Evolutionary conservation across 1,140 invertebrate species (phyloP).

Genomic region (Bombus pyrosoma): DNA sequence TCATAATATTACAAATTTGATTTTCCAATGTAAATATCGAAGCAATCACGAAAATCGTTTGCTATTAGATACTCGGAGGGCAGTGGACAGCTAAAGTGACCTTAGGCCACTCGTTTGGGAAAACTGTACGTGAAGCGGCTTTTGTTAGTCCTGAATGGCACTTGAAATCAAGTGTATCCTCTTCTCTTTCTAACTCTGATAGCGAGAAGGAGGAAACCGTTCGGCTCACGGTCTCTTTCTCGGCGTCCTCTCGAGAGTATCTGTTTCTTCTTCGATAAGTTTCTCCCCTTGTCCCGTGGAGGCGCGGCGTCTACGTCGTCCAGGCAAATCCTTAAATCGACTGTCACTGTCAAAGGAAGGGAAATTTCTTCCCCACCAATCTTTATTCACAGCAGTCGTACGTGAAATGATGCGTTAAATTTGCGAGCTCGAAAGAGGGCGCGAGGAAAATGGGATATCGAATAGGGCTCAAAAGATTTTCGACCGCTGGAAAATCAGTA

Average conservation of each 20-base stretch:
- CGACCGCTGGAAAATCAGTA: slow-evolving; percentile 22
- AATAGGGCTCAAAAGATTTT: slow-evolving; percentile 34
- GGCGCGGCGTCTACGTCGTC: slow-evolving; percentile 37
- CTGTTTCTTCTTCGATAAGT: slow-evolving; percentile 65
- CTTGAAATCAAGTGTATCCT: slow-evolving; percentile 69
- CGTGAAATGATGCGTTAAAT: slow-evolving; percentile 66
- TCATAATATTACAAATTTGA: not conserved
- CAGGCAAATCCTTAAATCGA: slow-evolving; percentile 64
- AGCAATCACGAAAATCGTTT: slow-evolving; percentile 27
- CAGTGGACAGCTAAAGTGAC: slow-evolving; percentile 36
- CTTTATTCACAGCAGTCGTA: slow-evolving; percentile 59
- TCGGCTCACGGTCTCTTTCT: slow-evolving; percentile 23
- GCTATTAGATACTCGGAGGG: slow-evolving; percentile 16
- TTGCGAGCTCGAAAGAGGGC: slow-evolving; percentile 15
- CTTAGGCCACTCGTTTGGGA: slow-evolving; percentile 63
- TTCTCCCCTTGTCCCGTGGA: slow-evolving; percentile 34
- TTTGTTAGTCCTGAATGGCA: slow-evolving; percentile 69
- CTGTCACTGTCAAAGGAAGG: slow-evolving; percentile 62
- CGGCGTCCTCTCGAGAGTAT: slow-evolving; percentile 53
- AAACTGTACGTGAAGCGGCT: slow-evolving; percentile 68
- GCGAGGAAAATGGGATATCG: slow-evolving; percentile 30
- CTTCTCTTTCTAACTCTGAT: slow-evolving; percentile 46
- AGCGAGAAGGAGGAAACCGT: slow-evolving; percentile 33
- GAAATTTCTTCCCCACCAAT: slow-evolving; percentile 40
- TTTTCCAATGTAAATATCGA: not conserved